Conservation (phyloP, 2,113 vertebrate genomes). For the Ptychochromis oligacanthus region DNA sequence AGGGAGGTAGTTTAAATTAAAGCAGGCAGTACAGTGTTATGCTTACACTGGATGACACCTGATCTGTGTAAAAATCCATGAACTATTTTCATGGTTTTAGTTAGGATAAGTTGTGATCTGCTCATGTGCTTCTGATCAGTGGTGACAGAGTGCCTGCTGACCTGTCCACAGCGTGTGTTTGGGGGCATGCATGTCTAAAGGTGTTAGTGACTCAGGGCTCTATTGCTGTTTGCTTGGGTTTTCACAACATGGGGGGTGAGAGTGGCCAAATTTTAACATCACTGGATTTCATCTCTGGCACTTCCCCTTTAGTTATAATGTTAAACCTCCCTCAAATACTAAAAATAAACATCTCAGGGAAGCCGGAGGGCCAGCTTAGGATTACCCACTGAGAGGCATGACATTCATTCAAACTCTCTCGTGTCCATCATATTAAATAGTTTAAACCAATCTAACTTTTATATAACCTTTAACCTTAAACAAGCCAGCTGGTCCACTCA, state of each 20-base stretch:
- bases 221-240: constrained; percentile 61
- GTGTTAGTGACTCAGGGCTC: constrained; percentile 27
- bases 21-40: neutral
- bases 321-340: constrained; percentile 47
- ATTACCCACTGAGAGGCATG: constrained; percentile 49
- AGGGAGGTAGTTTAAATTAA: neutral
- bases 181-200: constrained; percentile 10
- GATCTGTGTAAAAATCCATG: neutral
- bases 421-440: constrained; percentile 39
- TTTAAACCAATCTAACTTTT: constrained; percentile 61
- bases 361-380: constrained; percentile 34
- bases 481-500: constrained; percentile 32
- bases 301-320: constrained; percentile 18
- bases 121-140: constrained; percentile 38
- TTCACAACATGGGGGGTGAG: constrained; percentile 29
- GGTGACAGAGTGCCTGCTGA: neutral
- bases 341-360: constrained; percentile 61
- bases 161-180: constrained; percentile 3
- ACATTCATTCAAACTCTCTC: constrained; percentile 28
- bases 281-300: constrained; percentile 18
- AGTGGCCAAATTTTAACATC: constrained; percentile 36
- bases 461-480: constrained; percentile 65
- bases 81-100: neutral
- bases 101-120: neutral
- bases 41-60: neutral